Base-by-base conservation (phyloP, 2,113 vertebrate genomes). In the Syrmaticus mikado region DNA sequence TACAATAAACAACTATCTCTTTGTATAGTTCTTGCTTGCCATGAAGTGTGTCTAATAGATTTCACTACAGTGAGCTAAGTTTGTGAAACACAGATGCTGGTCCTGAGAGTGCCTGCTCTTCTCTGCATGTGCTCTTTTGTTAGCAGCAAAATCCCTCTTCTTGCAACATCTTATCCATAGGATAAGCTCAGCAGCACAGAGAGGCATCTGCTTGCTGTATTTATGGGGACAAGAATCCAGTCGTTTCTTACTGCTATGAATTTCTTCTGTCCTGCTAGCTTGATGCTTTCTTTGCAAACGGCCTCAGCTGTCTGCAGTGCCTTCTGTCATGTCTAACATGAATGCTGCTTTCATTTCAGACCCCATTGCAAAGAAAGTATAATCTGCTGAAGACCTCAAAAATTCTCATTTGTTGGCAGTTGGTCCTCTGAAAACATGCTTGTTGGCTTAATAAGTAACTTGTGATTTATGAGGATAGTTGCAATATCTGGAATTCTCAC, bases 181-280 rank as follows among this genome's bases (percentile, higher is more conserved):
- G 50, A 89, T 30, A 87, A 77, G 45, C 67, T 50, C 60, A 74
- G 64, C 24, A 82, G 82, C 75, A 71, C 50, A 22, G 17, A 60
- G 45, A 89, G 13, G 72, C 85, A 91, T 87, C 87, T 95, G 75
- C 18, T 62, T 70, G 64, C 30, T 43, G 30, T 53, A 91, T 50
- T 62, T 45, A 6, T 11, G 22, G 58, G 50, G 3, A 58, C 40
- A 4, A 2, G 0, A 17, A 58, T 76, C n/a, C 53, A 66, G 48
- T 34, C 1, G 0, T 58, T 25, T 53, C 45, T 87, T 25, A 73
- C 87, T 82, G 87, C 82, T 94, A 53, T 28, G 90, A 91, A 38
- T 16, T 19, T 72, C 90, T 91, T 92, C 90, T 90, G 85, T 87
- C 60, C 43, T 80, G 20, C 25, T 87, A 87, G 36, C 55, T 27